Evolutionary conservation across 2,113 vertebrate species (phyloP).

Genomic region (Nyctereutes procyonoides): DNA sequence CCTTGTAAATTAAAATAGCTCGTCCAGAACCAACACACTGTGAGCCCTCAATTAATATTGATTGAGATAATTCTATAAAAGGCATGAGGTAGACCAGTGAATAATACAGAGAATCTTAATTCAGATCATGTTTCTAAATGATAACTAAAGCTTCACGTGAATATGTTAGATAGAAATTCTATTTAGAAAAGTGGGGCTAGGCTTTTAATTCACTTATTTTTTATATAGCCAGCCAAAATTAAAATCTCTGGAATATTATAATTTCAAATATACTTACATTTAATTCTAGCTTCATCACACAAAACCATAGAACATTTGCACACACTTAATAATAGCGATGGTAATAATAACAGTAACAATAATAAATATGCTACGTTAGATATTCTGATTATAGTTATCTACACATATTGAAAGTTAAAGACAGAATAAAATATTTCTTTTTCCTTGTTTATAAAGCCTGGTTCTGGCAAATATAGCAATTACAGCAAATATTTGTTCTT

Average conservation of each 20-base stretch:
- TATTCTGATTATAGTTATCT: not conserved
- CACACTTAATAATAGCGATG: not conserved
- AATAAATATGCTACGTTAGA: not conserved
- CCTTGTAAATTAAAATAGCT: constrained; percentile 76
- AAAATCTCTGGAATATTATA: not conserved
- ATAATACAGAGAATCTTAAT: constrained; percentile 77
- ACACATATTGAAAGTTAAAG: not conserved
- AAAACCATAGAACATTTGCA: not conserved
- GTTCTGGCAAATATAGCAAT: not conserved
- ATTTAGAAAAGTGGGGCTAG: not conserved
- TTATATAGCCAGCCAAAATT: not conserved
- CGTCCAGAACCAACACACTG: constrained; percentile 44
- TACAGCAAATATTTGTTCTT: not conserved
- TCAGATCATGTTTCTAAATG: constrained; percentile 71
- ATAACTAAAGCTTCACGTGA: constrained; percentile 42
- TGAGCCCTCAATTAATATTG: constrained; percentile 68
- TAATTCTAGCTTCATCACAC: not conserved
- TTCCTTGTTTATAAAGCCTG: not conserved
- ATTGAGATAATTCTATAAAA: constrained; percentile 69
- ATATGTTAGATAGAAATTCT: not conserved
- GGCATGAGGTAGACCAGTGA: constrained; percentile 40
- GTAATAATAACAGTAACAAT: not conserved
- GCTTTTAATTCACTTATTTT: not conserved
- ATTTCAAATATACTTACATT: not conserved
- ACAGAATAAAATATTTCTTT: not conserved